Base-by-base conservation (phyloP, 2,888 invertebrate genomes). In the Ellobium chinense region DNA sequence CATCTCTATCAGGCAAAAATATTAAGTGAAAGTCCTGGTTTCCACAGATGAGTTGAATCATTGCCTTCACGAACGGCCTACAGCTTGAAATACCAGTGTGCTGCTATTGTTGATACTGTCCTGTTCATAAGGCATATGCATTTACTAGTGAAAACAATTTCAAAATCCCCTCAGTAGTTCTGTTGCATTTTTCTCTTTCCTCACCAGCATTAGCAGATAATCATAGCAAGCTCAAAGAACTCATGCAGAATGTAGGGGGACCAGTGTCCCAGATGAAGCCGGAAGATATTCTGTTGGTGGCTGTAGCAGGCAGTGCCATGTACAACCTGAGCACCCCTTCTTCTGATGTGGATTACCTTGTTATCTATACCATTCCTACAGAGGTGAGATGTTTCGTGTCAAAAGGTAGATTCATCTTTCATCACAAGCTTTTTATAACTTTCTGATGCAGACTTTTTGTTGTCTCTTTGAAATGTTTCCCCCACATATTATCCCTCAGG, bases 301-400 rank as follows among this genome's bases (percentile, higher is more conserved):
- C 91, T 4, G 85, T 85, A 34, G 91, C 91, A 58, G 91, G 91
- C 21, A 91, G 91, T 82, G 87, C 85, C 74, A 88, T 91, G 88
- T 91, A 91, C 83, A 88, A 87, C 18, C 82, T 91, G 56, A 83
- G 86, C 70, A 91, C 89, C 7, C 87, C 90, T 36, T 85, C 87
- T 39, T 91, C 91, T 86, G 91, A 91, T 82, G 84, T 88, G 2
- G 91, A 91, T 75, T 91, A 90, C 82, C 76, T 91, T 5, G 87
- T 91, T 9, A 85, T 91, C 18, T 91, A 90, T 83, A 83, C 86
- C 27, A 87, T 87, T 34, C 84, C 84, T 27, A 88, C 88, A 4
- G 83, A 88, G 88, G 90, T 90, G 78, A 24, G 82, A 66, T 9
- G 9, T 31, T 14, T 65, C 18, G 9, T 65, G n/a, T 54, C 9